These are phyloP conservation scores for Ceyx melanurus DNA, from an alignment of 2,113 vertebrate species.

Conservation along the genomic window DNA sequence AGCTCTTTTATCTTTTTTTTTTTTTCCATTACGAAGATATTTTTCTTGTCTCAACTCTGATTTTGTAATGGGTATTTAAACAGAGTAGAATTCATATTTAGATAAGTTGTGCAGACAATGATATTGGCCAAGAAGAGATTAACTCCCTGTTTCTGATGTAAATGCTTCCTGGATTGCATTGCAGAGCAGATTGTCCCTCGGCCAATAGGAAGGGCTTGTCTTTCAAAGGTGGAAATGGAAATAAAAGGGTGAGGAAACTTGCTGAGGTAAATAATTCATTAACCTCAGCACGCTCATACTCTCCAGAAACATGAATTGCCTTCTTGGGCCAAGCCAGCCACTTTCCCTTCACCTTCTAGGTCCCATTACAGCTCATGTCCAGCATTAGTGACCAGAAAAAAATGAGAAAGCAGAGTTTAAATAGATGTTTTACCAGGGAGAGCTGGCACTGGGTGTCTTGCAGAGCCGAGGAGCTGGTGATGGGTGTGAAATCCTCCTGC, in stretches of 20 bases:
- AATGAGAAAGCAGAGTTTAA: not conserved
- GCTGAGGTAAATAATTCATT: not conserved
- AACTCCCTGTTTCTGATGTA: not conserved
- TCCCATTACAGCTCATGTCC: not conserved
- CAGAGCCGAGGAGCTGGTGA: not conserved
- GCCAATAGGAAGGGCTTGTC: not conserved
- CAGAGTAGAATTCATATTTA: not conserved
- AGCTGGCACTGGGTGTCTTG: not conserved
- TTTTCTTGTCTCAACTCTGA: not conserved
- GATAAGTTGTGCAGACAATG: not conserved
- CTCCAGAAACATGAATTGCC: not conserved
- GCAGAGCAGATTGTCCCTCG: not conserved
- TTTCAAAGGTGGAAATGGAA: not conserved
- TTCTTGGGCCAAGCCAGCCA: not conserved
- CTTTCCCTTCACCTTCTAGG: not conserved
- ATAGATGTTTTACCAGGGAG: not conserved
- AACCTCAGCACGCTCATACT: not conserved
- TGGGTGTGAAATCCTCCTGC: not conserved
- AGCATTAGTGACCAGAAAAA: not conserved
- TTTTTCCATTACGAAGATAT: not conserved
- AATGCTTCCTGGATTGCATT: not conserved
- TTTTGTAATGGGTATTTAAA: not conserved
- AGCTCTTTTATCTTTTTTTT: not conserved
- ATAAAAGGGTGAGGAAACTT: not conserved
- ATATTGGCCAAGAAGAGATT: not conserved